Evolutionary conservation across 2,113 vertebrate species (phyloP).

Genomic region (Epinephelus cyanopodus): DNA sequence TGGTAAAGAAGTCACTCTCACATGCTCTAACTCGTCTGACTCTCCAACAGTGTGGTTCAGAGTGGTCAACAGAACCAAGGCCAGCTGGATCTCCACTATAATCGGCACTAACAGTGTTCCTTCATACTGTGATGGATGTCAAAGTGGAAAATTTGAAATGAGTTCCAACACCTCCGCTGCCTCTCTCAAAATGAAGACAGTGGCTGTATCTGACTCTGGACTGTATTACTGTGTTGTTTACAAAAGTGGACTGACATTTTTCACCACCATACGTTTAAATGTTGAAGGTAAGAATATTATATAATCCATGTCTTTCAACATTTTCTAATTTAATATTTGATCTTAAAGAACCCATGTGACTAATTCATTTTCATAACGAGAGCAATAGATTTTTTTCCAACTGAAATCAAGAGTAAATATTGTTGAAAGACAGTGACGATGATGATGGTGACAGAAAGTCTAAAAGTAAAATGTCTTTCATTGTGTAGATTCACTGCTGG

Average conservation of each 20-base stretch:
- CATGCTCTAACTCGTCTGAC: not conserved
- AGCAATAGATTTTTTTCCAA: too few species aligned
- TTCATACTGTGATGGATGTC: constrained; percentile 5
- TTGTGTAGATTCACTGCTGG: too few species aligned
- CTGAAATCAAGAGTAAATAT: too few species aligned
- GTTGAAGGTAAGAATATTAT: too few species aligned
- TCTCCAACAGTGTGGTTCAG: not conserved
- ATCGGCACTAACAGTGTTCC: rapidly evolving
- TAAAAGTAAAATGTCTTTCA: too few species aligned
- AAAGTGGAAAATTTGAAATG: constrained; percentile 30
- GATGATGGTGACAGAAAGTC: too few species aligned
- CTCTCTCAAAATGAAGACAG: constrained; percentile 1
- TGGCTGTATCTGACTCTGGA: not conserved
- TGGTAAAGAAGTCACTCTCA: constrained; percentile 13
- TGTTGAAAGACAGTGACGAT: too few species aligned
- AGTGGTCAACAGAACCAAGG: not conserved
- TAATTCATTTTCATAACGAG: not conserved
- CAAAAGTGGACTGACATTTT: too few species aligned
- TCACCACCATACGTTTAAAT: too few species aligned
- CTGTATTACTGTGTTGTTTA: constrained; percentile 43
- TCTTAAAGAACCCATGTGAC: too few species aligned
- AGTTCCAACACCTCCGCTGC: rapidly evolving
- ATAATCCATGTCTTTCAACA: too few species aligned
- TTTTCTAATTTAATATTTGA: too few species aligned
- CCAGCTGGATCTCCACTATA: not conserved